Percentiles rank a stretch among this genome's conserved stretches.
phyloP scores from a whole-genome alignment of 2,797 vertebrate genomes.

The Limosa lapponica region DNA sequence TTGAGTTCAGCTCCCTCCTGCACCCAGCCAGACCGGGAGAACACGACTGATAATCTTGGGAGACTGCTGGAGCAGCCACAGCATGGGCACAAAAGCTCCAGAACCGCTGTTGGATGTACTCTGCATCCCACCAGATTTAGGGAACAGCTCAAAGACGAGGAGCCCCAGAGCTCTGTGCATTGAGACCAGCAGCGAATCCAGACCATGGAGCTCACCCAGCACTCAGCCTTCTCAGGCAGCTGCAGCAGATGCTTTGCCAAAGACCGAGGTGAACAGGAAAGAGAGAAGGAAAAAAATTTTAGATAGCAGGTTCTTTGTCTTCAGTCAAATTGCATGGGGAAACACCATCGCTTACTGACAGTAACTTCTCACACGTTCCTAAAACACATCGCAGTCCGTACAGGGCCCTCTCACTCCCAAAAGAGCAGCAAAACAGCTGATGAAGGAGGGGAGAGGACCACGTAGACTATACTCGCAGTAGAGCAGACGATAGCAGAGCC shows the following conservation, averaged over 20 bases:
- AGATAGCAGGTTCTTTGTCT: background rate
- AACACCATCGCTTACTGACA: background rate
- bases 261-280: background rate
- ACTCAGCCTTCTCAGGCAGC: background rate
- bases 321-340: accelerated
- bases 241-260: background rate
- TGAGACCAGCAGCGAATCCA: background rate
- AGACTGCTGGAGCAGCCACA: background rate
- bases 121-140: background rate
- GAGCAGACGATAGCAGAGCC: background rate
- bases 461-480: background rate
- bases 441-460: background rate
- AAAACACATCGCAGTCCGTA: background rate
- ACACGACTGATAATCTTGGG: accelerated
- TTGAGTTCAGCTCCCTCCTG: background rate
- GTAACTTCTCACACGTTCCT: background rate
- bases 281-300: background rate
- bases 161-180: background rate
- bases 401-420: background rate
- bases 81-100: background rate
- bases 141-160: background rate
- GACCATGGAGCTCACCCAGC: background rate
- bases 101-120: background rate
- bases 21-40: background rate
- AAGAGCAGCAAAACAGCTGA: background rate